Percentiles rank a stretch among this genome's conserved stretches.
phyloP scores from a whole-genome alignment of 2,888 invertebrate genomes.

The Pristionchus exspectatus region DNA sequence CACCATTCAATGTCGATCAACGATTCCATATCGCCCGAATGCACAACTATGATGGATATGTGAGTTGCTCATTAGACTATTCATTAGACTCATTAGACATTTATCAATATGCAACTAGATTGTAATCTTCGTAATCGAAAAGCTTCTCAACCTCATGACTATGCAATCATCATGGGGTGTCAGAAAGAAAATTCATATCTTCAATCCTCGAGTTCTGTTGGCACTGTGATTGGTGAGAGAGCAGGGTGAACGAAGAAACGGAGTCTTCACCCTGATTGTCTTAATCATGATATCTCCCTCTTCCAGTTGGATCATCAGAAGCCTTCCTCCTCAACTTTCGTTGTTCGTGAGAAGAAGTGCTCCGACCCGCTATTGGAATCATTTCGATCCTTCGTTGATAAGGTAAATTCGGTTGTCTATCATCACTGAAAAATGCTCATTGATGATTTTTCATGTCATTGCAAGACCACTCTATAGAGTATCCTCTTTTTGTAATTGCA shows the following conservation, averaged over 20 bases:
- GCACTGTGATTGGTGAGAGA: too few relatives aligned
- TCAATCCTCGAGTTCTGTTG: too few relatives aligned
- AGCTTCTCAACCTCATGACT: too few relatives aligned
- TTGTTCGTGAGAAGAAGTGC: slow-evolving; percentile 24
- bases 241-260: too few relatives aligned
- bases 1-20: slow-evolving; percentile 54
- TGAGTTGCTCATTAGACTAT: background rate
- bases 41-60: slow-evolving; percentile 50
- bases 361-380: slow-evolving; percentile 25
- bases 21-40: slow-evolving; percentile 51
- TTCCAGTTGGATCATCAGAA: slow-evolving; percentile 49
- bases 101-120: too few relatives aligned
- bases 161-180: too few relatives aligned
- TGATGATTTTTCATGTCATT: too few relatives aligned
- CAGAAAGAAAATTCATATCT: too few relatives aligned
- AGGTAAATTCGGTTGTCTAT: background rate
- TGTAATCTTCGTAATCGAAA: too few relatives aligned
- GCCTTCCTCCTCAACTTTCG: slow-evolving; percentile 12
- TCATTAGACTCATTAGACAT: too few relatives aligned
- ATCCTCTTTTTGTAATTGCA: background rate
- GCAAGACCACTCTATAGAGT: background rate
- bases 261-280: too few relatives aligned
- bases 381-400: slow-evolving; percentile 38
- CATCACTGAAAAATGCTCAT: background rate
- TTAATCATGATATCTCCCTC: background rate